Evolutionary conservation across 2,888 invertebrate genomes (phyloP).

Genomic region (Microctonus brassicae): DNA sequence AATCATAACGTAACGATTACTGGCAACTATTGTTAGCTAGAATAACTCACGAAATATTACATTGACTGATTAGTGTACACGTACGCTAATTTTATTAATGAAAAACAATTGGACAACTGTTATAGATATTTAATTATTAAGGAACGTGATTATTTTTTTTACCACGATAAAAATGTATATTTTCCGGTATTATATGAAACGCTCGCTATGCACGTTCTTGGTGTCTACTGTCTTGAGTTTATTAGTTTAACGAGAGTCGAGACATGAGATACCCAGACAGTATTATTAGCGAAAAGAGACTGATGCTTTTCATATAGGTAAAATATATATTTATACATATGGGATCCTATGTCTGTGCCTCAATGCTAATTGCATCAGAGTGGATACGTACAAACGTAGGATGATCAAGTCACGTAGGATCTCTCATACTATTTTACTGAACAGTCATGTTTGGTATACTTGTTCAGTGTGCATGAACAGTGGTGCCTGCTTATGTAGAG

Average conservation of each 20-base stretch:
- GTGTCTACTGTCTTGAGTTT: conserved; percentile 46
- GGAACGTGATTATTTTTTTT: conserved; percentile 69
- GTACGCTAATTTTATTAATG: conserved; percentile 61
- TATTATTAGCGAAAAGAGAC: conserved; percentile 63
- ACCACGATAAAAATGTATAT: conserved; percentile 66
- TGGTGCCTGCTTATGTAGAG: conserved; percentile 31
- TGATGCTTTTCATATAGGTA: conserved; percentile 70
- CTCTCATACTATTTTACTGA: conserved; percentile 57
- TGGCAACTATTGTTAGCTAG: conserved; percentile 42
- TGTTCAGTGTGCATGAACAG: conserved; percentile 37
- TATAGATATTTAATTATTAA: conserved; percentile 68
- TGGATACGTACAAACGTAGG: not conserved
- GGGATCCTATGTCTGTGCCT: conserved; percentile 11
- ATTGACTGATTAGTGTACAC: conserved; percentile 63
- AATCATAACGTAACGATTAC: conserved; percentile 51
- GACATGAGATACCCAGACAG: conserved; percentile 50
- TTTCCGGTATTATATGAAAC: conserved; percentile 69
- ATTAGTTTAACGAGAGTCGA: conserved; percentile 5
- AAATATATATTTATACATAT: conserved; percentile 68
- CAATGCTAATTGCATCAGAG: not conserved
- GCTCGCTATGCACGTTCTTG: conserved; percentile 61
- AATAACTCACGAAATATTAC: conserved; percentile 41
- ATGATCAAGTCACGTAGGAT: conserved; percentile 59
- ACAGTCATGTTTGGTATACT: conserved; percentile 50
- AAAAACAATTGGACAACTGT: conserved; percentile 53